Evolutionary conservation across 2,113 vertebrate genomes (phyloP).

Genomic region (Oplegnathus fasciatus): DNA sequence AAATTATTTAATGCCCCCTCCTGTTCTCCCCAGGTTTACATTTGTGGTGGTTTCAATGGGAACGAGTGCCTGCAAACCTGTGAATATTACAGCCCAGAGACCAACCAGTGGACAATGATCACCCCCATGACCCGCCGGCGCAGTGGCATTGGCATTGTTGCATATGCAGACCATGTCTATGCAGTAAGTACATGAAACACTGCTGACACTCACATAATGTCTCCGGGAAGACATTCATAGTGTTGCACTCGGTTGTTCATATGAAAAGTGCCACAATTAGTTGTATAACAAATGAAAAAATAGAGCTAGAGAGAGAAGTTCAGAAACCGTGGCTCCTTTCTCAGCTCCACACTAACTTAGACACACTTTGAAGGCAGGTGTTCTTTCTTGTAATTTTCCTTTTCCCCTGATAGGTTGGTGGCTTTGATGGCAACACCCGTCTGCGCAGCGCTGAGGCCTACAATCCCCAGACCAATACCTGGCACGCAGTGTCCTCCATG

Average conservation of each 20-base stretch:
- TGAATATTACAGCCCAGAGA: slow-evolving; percentile 62
- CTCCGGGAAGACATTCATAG: too few species aligned
- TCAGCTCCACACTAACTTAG: too few species aligned
- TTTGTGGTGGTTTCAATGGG: slow-evolving; percentile 92
- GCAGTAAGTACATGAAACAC: slow-evolving; percentile 59
- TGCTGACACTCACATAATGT: not conserved
- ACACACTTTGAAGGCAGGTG: not conserved
- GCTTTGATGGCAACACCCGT: slow-evolving; percentile 85
- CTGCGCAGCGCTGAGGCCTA: slow-evolving; percentile 71
- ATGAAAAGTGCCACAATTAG: too few species aligned
- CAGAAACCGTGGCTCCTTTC: too few species aligned
- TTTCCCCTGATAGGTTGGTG: slow-evolving; percentile 89
- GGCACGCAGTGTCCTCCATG: slow-evolving; percentile 88
- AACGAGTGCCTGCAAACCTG: slow-evolving; percentile 83
- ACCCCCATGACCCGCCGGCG: slow-evolving; percentile 32
- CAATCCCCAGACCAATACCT: slow-evolving; percentile 81
- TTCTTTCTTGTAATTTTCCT: too few species aligned
- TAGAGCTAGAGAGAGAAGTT: too few species aligned
- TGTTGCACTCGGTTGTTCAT: too few species aligned
- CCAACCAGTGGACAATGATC: slow-evolving; percentile 64
- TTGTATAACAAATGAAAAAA: too few species aligned
- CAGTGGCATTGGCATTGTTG: slow-evolving; percentile 46
- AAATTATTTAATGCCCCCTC: not conserved
- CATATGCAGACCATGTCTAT: slow-evolving; percentile 39
- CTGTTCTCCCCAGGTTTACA: slow-evolving; percentile 85